Evolutionary conservation across 2,888 invertebrate genomes (phyloP), one percentile per base, ranked within the genome.

Genomic region (Sminthurides aquaticus): DNA sequence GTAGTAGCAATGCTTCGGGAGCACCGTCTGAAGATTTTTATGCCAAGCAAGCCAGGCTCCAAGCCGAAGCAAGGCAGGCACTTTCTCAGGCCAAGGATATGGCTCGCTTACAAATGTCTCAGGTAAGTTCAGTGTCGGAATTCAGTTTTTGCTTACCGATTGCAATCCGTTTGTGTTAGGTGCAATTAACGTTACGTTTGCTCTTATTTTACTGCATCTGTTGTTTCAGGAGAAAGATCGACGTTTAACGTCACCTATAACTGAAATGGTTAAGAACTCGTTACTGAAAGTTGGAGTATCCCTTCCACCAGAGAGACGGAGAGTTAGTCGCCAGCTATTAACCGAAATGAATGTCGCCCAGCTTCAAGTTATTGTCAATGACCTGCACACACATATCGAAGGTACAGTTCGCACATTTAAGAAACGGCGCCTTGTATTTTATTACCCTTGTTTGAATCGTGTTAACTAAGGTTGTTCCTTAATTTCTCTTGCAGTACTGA

Each of bases 271-370:
- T 67, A 84, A 89, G 27, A 84, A 84, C 75, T 89, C 89, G 76
- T 82, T 91, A 77, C 75, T 76, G 49, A 77, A 86, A 85, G 84
- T 93, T 67, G 90, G 88, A 69, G 87, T 91, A 65, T 87, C 88
- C 69, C 87, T 91, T 75, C 89, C 90, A 28, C 86, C 88, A 74
- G 90, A 91, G 75, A 85, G 90, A 75, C 86, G 91, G 71, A 86
- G 92, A 69, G 84, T 95, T 62, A 89, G 89, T 15, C 84, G 91
- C 29, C 90, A 90, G 77, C 85, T 92, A 75, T 83, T 95, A 75
- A 90, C 91, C 26, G 91, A 92, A 78, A 91, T 96, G 88, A 95
- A 94, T 79, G 86, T 95, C 67, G 90, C 93, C 48, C 94, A 95
- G 80, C 81, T 94, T 67, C 90, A 95, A 84, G 91, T 95, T 69